Conservation (phyloP, 2,888 invertebrate genomes). For the Drosophila kuntzei region DNA sequence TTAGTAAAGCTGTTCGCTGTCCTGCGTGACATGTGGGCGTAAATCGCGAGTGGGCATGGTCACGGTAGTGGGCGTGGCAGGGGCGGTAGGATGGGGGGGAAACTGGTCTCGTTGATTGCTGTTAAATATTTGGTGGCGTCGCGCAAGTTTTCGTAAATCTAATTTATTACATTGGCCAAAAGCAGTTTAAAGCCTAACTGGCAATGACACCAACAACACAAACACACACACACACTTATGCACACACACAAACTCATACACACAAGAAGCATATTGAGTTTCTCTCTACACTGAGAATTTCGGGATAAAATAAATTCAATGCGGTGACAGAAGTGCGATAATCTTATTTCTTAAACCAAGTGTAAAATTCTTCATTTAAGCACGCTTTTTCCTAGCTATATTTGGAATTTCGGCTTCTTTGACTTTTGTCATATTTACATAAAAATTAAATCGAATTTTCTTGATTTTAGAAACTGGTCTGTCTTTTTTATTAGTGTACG, state of each 20-base stretch:
- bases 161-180: constrained; percentile 73
- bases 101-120: constrained; percentile 65
- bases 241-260: neutral
- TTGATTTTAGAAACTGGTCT: no score
- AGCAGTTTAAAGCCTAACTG: constrained; percentile 67
- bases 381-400: no score
- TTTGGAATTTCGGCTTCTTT: no score
- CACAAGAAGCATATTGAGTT: constrained; percentile 18
- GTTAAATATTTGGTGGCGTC: constrained; percentile 75
- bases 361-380: no score
- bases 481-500: no score
- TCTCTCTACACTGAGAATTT: no score
- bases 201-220: constrained; percentile 32
- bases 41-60: constrained; percentile 6
- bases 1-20: constrained; percentile 31
- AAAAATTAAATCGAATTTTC: no score
- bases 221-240: neutral
- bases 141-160: constrained; percentile 71
- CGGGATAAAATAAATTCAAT: no score
- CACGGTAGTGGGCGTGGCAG: constrained; percentile 5
- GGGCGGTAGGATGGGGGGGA: constrained; percentile 12
- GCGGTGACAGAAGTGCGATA: no score
- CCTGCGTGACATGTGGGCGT: constrained; percentile 10
- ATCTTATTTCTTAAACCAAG: no score
- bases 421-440: no score